Evolutionary conservation across 2,888 invertebrate genomes (phyloP), one percentile per base, ranked within the genome.

Genomic region (Portevinia maculata): DNA sequence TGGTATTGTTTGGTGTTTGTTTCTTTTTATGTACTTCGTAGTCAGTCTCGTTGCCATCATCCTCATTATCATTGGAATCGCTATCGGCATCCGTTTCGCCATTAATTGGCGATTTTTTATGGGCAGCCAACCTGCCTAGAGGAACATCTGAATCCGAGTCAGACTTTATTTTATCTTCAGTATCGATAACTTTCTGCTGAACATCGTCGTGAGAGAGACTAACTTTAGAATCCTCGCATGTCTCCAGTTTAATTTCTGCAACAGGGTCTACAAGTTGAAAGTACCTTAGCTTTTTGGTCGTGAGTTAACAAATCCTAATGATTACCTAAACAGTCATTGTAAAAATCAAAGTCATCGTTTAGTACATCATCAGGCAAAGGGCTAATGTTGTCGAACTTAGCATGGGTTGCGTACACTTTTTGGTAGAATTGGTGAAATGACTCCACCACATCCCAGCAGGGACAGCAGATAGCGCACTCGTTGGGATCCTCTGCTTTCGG

Each of bases 351-450:
- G 7, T 32, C 9, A 19, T 41, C 52, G 4, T 21, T 7, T 1
- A 13, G 34, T 6, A 17, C 37, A 7, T 76, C 60, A 11, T 62
- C 55, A 1, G 15, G 8, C 0, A 34, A 48, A 37, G 1, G 13
- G 28, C 57, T 67, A 0, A 52, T 7, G 1, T n/a, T 17, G 3
- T n/a, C 8, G 2, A 65, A 13, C 4, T 32, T 62, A 0, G 84
- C 76, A 15, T 89, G 87, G 2, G 87, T 84, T 1, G 84, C 74
- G 34, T 87, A 86, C 1, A 89, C 86, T 3, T 65, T 85, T 5
- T 67, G 44, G 37, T 88, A 89, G 81, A 88, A 89, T 11, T 79
- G 84, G 74, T 89, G 88, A 46, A 89, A 89, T 34, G 85, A 78
- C 24, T 85, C 60, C 7, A 88, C 17, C 17, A 86, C 84, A 2